These are phyloP conservation scores for Henricia sp. DNA, from an alignment of 53 echinoderm and acorn worm species.

Conservation along the genomic window DNA sequence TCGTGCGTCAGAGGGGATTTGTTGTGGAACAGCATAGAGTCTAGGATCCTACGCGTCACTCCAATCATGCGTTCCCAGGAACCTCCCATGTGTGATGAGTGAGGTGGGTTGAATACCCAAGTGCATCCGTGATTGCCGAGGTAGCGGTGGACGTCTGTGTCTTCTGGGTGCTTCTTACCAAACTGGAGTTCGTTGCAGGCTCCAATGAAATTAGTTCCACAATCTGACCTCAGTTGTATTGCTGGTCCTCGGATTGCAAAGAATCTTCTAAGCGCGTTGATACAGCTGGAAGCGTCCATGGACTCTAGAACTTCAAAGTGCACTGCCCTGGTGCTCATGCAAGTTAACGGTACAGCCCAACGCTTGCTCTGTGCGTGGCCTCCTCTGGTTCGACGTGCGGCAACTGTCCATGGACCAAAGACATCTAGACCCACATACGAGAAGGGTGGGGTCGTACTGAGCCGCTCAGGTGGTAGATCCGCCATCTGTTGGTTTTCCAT, in stretches of 20 bases:
- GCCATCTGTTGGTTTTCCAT: conserved; percentile 57
- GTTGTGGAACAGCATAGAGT: conserved; percentile 34
- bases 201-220: conserved; percentile 68
- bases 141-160: neutral
- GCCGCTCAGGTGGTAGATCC: conserved; percentile 44
- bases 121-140: conserved; percentile 15
- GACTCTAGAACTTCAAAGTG: conserved; percentile 55
- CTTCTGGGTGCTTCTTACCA: conserved; percentile 3
- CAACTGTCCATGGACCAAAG: conserved; percentile 65
- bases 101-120: conserved; percentile 36
- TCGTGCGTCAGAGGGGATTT: conserved; percentile 42
- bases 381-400: conserved; percentile 45
- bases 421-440: conserved; percentile 53
- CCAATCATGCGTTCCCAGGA: conserved; percentile 40
- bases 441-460: conserved; percentile 45
- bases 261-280: conserved; percentile 66
- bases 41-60: conserved; percentile 12
- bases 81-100: conserved; percentile 54
- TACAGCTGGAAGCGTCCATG: conserved; percentile 49
- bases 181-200: conserved; percentile 54
- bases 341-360: conserved; percentile 50
- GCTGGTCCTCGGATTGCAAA: conserved; percentile 52
- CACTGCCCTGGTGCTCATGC: conserved; percentile 53
- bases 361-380: conserved; percentile 48
- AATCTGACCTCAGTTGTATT: conserved; percentile 55